These are phyloP conservation scores for Volucella zonaria DNA, from an alignment of 2,888 invertebrate genomes.

Conservation along the genomic window DNA sequence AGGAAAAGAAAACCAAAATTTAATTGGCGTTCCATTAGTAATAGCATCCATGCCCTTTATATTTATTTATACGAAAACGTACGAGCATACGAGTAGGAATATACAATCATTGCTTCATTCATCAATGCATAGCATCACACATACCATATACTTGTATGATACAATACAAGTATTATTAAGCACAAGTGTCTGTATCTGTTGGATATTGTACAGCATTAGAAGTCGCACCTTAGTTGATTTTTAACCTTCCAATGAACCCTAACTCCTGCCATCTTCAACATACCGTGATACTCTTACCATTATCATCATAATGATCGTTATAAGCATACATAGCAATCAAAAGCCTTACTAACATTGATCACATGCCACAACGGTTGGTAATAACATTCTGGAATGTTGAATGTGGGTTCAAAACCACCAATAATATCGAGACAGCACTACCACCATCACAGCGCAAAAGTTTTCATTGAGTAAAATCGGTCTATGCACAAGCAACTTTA, in stretches of 20 bases:
- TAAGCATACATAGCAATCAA: slow-evolving; percentile 47
- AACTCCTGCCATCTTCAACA: slow-evolving; percentile 26
- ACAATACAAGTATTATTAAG: slow-evolving; percentile 6
- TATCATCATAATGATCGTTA: slow-evolving; percentile 39
- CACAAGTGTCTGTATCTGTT: slow-evolving; percentile 20
- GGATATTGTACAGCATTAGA: slow-evolving; percentile 54
- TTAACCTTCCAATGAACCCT: slow-evolving; percentile 73
- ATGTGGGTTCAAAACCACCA: slow-evolving; percentile 68
- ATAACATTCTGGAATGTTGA: slow-evolving; percentile 69
- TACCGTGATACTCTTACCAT: slow-evolving; percentile 26
- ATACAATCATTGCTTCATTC: slow-evolving; percentile 51
- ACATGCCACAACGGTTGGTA: slow-evolving; percentile 60
- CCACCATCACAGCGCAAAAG: slow-evolving; percentile 33
- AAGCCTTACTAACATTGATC: slow-evolving; percentile 70
- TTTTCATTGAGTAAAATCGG: slow-evolving; percentile 72
- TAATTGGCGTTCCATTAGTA: slow-evolving; percentile 65
- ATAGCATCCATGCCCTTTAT: slow-evolving; percentile 60
- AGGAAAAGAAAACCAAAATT: slow-evolving; percentile 49
- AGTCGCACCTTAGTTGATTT: slow-evolving; percentile 73
- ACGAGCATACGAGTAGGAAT: background rate
- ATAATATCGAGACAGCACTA: slow-evolving; percentile 28
- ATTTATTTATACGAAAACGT: slow-evolving; percentile 17
- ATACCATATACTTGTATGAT: background rate
- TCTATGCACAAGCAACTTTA: background rate
- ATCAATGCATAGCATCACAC: slow-evolving; percentile 54